A percentile compares a stretch with the other conserved stretches of the same genome.
Conservation (phyloP, 2,888 invertebrate species). For the Schizaphis graminum region DNA sequence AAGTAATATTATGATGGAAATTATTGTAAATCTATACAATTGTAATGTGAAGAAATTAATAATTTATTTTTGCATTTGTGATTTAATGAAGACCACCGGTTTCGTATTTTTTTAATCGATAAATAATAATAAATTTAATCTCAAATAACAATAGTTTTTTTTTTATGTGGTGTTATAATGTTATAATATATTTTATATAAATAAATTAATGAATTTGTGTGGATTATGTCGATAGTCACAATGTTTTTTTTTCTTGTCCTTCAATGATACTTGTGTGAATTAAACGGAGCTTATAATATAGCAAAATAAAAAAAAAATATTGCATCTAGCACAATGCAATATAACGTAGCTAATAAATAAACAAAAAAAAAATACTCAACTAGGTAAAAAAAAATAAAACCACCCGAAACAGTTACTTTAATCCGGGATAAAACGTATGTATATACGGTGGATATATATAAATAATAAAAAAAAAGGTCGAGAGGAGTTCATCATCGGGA, state of each 20-base stretch:
- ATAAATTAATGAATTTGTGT: neutral
- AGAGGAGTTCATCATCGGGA: conserved; percentile 36
- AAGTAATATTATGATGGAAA: neutral
- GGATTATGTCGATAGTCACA: neutral
- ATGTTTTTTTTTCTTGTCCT: neutral
- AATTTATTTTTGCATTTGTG: neutral
- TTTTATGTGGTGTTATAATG: neutral
- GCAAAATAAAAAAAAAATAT: neutral
- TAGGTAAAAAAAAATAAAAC: neutral
- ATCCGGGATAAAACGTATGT: neutral
- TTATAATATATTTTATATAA: neutral
- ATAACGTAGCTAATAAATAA: conserved; percentile 27
- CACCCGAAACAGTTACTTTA: neutral
- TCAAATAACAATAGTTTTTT: neutral
- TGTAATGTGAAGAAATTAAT: neutral
- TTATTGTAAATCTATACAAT: neutral
- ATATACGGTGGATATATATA: neutral
- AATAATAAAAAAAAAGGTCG: conserved; percentile 29
- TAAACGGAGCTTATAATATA: neutral
- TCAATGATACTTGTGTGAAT: neutral
- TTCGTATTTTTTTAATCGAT: neutral
- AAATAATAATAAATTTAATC: neutral
- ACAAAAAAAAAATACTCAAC: neutral
- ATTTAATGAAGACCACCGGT: neutral
- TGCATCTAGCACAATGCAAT: neutral